These are phyloP conservation scores for Acrobeloides nanus DNA, from an alignment of 2,888 invertebrate genomes.

Conservation along the genomic window DNA sequence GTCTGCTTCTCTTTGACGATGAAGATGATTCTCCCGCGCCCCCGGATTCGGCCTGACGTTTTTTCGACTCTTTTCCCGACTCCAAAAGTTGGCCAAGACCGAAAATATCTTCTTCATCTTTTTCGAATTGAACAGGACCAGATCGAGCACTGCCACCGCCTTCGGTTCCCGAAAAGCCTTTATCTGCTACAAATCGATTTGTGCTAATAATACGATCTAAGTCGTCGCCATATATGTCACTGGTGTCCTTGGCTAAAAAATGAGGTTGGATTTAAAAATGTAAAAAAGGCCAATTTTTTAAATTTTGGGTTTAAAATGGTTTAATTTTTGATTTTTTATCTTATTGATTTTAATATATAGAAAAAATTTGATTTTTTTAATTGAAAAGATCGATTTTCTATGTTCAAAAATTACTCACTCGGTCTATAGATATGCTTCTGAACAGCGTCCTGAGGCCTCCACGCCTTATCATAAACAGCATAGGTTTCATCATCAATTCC, in stretches of 20 bases:
- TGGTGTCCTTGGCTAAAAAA: slow-evolving; percentile 63
- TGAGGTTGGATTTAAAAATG: not conserved
- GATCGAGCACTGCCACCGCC: slow-evolving; percentile 61
- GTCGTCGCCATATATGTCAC: slow-evolving; percentile 84
- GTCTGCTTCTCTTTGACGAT: slow-evolving; percentile 14
- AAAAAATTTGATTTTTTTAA: not conserved
- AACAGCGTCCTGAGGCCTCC: slow-evolving; percentile 79
- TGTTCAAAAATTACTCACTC: slow-evolving; percentile 56
- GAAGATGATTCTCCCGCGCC: slow-evolving; percentile 6
- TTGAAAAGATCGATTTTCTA: slow-evolving; percentile 4
- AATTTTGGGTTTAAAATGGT: not conserved
- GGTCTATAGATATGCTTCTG: slow-evolving; percentile 84
- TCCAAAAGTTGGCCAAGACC: slow-evolving; percentile 95
- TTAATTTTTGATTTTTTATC: not conserved
- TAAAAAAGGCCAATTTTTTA: not conserved
- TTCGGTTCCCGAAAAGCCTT: slow-evolving; percentile 87
- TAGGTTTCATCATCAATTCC: slow-evolving; percentile 88
- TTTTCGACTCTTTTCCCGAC: slow-evolving; percentile 71
- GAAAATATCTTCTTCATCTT: slow-evolving; percentile 78
- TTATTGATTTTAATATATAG: not conserved
- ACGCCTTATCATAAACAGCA: slow-evolving; percentile 94
- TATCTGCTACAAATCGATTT: slow-evolving; percentile 91
- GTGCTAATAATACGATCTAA: slow-evolving; percentile 79
- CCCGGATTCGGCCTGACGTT: not conserved
- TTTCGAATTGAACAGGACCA: slow-evolving; percentile 86